These are phyloP conservation scores for Philotrypesis tridentata DNA, from an alignment of 1,140 invertebrate genomes.

Conservation along the genomic window DNA sequence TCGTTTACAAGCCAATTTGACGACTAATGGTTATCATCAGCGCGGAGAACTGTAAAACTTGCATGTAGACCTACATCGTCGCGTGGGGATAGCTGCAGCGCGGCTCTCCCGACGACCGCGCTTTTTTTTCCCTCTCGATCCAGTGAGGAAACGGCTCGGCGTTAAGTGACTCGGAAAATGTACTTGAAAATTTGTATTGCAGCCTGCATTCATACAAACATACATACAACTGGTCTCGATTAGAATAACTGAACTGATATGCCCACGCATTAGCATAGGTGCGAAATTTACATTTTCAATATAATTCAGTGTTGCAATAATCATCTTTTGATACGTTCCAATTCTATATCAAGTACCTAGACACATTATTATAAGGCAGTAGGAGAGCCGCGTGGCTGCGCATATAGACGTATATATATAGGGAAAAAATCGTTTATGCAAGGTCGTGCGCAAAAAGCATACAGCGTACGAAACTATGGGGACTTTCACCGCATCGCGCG, in stretches of 20 bases:
- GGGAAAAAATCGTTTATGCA: background rate
- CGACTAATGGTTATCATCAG: background rate
- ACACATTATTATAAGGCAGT: too few relatives aligned
- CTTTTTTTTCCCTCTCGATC: background rate
- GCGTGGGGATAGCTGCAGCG: too few relatives aligned
- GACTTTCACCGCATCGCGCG: too few relatives aligned
- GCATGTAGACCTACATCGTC: too few relatives aligned
- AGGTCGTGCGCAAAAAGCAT: background rate
- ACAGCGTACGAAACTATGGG: too few relatives aligned
- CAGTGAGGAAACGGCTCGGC: background rate
- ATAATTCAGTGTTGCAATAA: background rate
- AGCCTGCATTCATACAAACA: too few relatives aligned
- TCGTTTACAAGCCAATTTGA: background rate
- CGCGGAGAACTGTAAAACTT: background rate
- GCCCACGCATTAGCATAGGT: background rate
- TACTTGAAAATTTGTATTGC: background rate
- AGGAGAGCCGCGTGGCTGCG: too few relatives aligned
- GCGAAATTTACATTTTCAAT: background rate
- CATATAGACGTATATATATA: too few relatives aligned
- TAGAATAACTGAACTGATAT: background rate
- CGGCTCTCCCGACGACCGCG: background rate
- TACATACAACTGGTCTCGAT: background rate
- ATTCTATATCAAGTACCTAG: background rate
- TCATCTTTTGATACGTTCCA: background rate
- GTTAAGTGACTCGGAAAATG: background rate